Conservation (phyloP, 2,888 invertebrate genomes). For the Tridacna crocea region DNA sequence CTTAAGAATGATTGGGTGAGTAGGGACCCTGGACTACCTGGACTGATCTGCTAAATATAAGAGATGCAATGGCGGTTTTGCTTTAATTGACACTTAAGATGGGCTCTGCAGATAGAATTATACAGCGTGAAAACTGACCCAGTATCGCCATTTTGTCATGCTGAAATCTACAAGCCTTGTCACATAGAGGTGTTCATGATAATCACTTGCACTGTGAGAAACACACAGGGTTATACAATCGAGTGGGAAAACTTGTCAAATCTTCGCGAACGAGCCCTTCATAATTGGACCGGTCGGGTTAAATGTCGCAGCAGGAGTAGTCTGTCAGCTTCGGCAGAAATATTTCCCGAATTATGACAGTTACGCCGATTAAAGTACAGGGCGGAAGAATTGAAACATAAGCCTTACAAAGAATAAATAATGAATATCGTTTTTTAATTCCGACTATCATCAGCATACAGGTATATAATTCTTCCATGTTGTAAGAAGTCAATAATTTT, state of each 20-base stretch:
- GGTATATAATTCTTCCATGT: too few relatives aligned
- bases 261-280: conserved; percentile 9
- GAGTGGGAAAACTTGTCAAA: conserved; percentile 28
- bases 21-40: too few relatives aligned
- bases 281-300: conserved; percentile 42
- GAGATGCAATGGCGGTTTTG: neutral
- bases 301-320: conserved; percentile 33
- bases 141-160: conserved; percentile 3
- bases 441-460: too few relatives aligned
- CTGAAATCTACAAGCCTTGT: conserved; percentile 7
- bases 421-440: too few relatives aligned
- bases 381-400: too few relatives aligned
- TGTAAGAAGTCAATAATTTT: too few relatives aligned
- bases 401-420: too few relatives aligned
- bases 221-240: conserved; percentile 7
- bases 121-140: conserved; percentile 23
- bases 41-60: neutral
- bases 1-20: too few relatives aligned
- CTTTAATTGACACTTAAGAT: conserved; percentile 46
- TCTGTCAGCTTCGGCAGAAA: conserved; percentile 33
- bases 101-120: neutral
- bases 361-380: too few relatives aligned
- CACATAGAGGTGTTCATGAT: conserved; percentile 16
- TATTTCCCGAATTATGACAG: neutral
- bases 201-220: conserved; percentile 25